Base-by-base conservation (phyloP, 1,140 invertebrate species). In the Carposina sasakii region DNA sequence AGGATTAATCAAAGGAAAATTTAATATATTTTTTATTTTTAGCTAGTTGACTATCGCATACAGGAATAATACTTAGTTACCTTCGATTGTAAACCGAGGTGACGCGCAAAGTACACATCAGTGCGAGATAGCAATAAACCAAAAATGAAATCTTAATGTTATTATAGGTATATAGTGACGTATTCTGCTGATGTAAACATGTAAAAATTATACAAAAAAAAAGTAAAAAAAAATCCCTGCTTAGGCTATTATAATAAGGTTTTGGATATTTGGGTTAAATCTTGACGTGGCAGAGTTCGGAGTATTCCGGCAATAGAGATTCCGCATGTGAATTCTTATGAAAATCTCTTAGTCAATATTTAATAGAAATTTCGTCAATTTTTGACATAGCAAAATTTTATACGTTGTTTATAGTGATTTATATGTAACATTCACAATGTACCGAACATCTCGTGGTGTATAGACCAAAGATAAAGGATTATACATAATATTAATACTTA, bases 21-120 rank as follows among this genome's bases (percentile, higher is more conserved):
- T 81, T 83, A 81, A 83, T 81, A 83, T 83, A 83, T 81, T 79
- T 78, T 79, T 83, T 81, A 81, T 83, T 81, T 82, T 76, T 81
- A 81, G 69, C 74, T 83, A 83, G 77, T 79, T 78, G 75, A 75
- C 68, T 78, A 73, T 77, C 76, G 76, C 74, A 72, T 64, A 59
- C 68, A 61, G 63, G 64, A 61, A 51, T 58, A 53, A 64, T 62
- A 68, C 62, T 67, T 62, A 60, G 73, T 76, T 76, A 74, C 75
- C 71, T 66, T 57, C 22, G 53, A 47, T 31, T 51, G 59, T 54
- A 43, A 52, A 43, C 39, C 28, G 36, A 50, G 57, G 60, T 55
- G 55, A 57, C 52, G 55, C 49, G 54, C 22, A 42, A 59, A 67
- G 64, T 71, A 63, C 63, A 65, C 55, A 48, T 56, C 62, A 56